These are phyloP conservation scores for Lymantria monacha DNA, from an alignment of 2,888 invertebrate genomes.

Conservation along the genomic window DNA sequence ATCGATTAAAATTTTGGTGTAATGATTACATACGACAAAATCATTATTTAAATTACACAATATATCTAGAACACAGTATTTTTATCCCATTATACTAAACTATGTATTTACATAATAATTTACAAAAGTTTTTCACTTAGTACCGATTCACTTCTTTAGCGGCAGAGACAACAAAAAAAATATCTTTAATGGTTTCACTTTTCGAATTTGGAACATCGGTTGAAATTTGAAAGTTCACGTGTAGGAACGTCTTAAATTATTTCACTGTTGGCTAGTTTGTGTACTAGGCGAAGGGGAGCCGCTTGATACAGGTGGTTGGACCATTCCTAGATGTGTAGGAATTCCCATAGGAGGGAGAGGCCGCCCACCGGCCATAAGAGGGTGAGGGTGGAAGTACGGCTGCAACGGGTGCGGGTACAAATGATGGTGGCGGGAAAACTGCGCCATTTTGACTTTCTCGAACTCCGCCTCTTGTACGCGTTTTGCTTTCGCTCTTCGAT, in stretches of 20 bases:
- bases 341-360: constrained; percentile 74
- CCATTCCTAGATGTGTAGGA: constrained; percentile 69
- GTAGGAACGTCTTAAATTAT: constrained; percentile 25
- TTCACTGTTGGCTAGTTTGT: constrained; percentile 53
- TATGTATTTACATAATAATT: constrained; percentile 58
- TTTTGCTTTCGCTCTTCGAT: constrained; percentile 97
- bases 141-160: constrained; percentile 15
- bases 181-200: constrained; percentile 12
- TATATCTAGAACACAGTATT: constrained; percentile 26
- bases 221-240: constrained; percentile 16
- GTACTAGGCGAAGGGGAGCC: constrained; percentile 71
- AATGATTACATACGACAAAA: constrained; percentile 42
- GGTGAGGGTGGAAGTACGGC: constrained; percentile 84
- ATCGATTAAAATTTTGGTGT: constrained; percentile 50
- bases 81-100: constrained; percentile 28
- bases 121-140: constrained; percentile 36
- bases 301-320: constrained; percentile 68
- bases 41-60: constrained; percentile 35
- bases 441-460: constrained; percentile 95
- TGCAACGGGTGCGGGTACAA: constrained; percentile 83
- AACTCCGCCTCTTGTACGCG: constrained; percentile 98
- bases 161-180: constrained; percentile 12
- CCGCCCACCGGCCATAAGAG: constrained; percentile 79
- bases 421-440: constrained; percentile 83
- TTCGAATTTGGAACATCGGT: constrained; percentile 3